These are phyloP conservation scores for Nansenia antarctica DNA, from an alignment of 2,113 vertebrate genomes.

Conservation along the genomic window DNA sequence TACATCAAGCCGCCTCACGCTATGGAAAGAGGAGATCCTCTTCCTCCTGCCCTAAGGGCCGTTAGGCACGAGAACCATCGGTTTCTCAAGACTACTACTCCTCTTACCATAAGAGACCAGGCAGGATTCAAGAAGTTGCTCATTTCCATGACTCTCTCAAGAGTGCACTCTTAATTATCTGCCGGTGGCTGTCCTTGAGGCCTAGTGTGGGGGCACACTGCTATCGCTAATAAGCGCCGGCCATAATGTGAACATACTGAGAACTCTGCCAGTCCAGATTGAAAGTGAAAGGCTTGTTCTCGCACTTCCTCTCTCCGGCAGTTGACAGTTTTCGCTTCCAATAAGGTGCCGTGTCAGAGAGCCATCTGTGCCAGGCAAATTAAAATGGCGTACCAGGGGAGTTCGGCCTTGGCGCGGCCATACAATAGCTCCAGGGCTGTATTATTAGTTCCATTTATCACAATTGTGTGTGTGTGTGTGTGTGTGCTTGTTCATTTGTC, in stretches of 20 bases:
- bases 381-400: slow-evolving; percentile 56
- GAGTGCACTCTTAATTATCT: slow-evolving; percentile 45
- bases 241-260: slow-evolving; percentile 50
- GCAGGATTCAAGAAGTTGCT: slow-evolving; percentile 47
- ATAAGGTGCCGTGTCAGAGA: slow-evolving; percentile 66
- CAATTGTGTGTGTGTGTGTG: slow-evolving; percentile 20
- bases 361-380: slow-evolving; percentile 73
- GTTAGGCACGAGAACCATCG: too few relatives aligned
- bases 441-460: slow-evolving; percentile 54
- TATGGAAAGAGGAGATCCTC: too few relatives aligned
- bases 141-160: slow-evolving; percentile 42
- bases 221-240: slow-evolving; percentile 52
- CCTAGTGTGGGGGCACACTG: slow-evolving; percentile 40
- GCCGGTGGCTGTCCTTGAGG: slow-evolving; percentile 55
- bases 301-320: slow-evolving; percentile 34
- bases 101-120: slow-evolving; percentile 9
- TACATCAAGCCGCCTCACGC: too few relatives aligned
- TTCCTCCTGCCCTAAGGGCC: too few relatives aligned
- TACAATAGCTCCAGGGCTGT: slow-evolving; percentile 50
- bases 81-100: too few relatives aligned
- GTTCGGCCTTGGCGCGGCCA: slow-evolving; percentile 39
- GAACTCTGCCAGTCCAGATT: slow-evolving; percentile 36
- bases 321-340: slow-evolving; percentile 62
- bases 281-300: slow-evolving; percentile 29
- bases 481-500: neutral